Evolutionary conservation across 2,888 invertebrate species (phyloP).

Genomic region (Cinara cedri): DNA sequence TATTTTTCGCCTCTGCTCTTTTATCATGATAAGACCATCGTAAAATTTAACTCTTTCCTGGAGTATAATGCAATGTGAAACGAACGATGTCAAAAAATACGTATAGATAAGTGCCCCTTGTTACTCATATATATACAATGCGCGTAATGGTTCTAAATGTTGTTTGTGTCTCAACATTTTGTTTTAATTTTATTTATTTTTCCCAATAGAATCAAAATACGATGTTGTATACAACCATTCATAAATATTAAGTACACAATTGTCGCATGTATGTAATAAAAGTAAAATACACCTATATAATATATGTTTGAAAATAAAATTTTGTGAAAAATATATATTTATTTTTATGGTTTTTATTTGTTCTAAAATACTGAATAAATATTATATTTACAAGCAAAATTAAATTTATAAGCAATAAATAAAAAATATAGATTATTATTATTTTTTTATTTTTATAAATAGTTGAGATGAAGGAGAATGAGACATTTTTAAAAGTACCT

Average conservation of each 20-base stretch:
- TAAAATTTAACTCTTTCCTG: conserved; percentile 26
- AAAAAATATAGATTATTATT: neutral
- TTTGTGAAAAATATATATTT: no score
- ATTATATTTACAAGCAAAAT: neutral
- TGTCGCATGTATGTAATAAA: neutral
- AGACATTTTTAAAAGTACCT: neutral
- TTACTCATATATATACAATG: conserved; percentile 6
- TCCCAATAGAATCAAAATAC: conserved; percentile 35
- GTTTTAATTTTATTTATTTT: conserved; percentile 43
- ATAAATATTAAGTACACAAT: neutral
- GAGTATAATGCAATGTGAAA: conserved; percentile 20
- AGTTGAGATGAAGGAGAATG: neutral
- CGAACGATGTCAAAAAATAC: conserved; percentile 27
- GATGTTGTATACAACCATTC: neutral
- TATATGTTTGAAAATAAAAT: no score
- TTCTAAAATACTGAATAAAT: neutral
- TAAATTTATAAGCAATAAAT: neutral
- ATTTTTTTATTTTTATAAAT: neutral
- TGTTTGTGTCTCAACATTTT: conserved; percentile 18
- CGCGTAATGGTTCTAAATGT: conserved; percentile 24
- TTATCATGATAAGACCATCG: conserved; percentile 22
- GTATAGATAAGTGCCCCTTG: conserved; percentile 20
- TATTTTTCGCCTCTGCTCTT: conserved; percentile 36
- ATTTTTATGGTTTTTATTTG: neutral
- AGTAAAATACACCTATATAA: neutral